Evolutionary conservation across 2,797 vertebrate genomes (phyloP), one percentile per base, ranked within the genome.

Genomic region (Premnoplex brunnescens): DNA sequence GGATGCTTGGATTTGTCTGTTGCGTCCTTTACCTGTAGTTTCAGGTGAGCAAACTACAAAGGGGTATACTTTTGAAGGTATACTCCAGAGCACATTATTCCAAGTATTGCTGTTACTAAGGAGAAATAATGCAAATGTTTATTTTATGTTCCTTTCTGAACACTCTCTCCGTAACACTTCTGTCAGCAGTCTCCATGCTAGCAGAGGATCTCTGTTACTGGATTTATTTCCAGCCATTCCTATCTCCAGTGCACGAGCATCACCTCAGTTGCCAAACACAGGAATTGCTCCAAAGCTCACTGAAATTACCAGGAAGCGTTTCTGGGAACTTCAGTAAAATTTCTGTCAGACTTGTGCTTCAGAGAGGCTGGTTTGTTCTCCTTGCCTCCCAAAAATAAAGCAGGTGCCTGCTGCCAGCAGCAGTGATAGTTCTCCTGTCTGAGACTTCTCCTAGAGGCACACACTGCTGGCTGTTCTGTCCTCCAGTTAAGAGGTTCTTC

Each of bases 51-150:
- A 84, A 91, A 83, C 5, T 62, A 34, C 62, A 84, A 54, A 2
- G 5, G 80, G 17, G 16, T 76, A 3, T 32, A 4, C 7, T 54
- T 74, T 55, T 36, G 7, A 49, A 62, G 20, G 5, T 64, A 11
- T 52, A 1, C 12, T 59, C 7, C 24, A 54, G 12, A 72, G 37
- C 0, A 1, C 18, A 1, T 89, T 36, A 30, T 44, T 34, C 5
- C 44, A 75, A 88, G 11, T 59, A 34, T 27, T 89, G 17, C 17
- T 55, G 6, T 48, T 51, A 30, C 26, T 67, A 59, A 74, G 49
- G 24, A 86, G 19, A 80, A 86, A 49, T 27, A 59, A 63, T 6
- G 17, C 36, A 58, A 63, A 41, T 2, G 15, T 19, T 6, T 13
- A 8, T 10, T 55, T 54, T 39, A 16, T 63, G 14, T 36, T 30